Evolutionary conservation across 2,797 vertebrate species (phyloP).

Genomic region (Myiotriccus ornatus): DNA sequence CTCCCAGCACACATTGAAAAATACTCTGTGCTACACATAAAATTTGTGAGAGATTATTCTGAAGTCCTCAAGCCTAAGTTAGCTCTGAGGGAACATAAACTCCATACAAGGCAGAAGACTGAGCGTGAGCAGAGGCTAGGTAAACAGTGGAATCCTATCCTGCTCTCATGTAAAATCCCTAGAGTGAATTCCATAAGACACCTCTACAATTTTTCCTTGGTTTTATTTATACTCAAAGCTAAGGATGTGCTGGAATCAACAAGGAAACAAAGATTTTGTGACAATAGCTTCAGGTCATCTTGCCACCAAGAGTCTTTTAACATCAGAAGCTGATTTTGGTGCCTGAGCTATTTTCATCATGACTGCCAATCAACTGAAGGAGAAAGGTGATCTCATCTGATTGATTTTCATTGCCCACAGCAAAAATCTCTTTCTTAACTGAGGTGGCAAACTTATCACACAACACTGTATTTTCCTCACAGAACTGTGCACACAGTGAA

Average conservation of each 20-base stretch:
- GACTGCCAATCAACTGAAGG: constrained; percentile 33
- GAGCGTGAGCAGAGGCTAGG: neutral
- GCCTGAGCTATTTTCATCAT: constrained; percentile 26
- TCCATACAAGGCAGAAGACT: neutral
- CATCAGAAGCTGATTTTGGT: constrained; percentile 15
- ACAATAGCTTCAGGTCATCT: constrained; percentile 25
- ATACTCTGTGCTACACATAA: neutral
- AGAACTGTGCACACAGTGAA: neutral
- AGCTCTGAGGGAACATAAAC: neutral
- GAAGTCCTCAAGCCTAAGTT: neutral
- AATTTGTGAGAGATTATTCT: neutral
- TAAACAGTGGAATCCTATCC: neutral
- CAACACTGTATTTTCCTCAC: constrained; percentile 18
- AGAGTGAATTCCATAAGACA: neutral
- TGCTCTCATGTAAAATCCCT: neutral
- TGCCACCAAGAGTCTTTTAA: neutral
- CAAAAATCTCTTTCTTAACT: constrained; percentile 34
- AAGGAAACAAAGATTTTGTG: neutral
- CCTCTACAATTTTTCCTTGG: neutral
- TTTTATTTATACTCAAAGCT: neutral
- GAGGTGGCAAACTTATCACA: constrained; percentile 19
- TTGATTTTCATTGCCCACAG: constrained; percentile 65
- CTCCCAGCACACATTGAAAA: neutral
- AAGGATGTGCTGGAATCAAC: constrained; percentile 6
- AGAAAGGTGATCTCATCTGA: constrained; percentile 50